Conservation (phyloP, 2,113 vertebrate genomes). For the Elaphurus davidianus region DNA sequence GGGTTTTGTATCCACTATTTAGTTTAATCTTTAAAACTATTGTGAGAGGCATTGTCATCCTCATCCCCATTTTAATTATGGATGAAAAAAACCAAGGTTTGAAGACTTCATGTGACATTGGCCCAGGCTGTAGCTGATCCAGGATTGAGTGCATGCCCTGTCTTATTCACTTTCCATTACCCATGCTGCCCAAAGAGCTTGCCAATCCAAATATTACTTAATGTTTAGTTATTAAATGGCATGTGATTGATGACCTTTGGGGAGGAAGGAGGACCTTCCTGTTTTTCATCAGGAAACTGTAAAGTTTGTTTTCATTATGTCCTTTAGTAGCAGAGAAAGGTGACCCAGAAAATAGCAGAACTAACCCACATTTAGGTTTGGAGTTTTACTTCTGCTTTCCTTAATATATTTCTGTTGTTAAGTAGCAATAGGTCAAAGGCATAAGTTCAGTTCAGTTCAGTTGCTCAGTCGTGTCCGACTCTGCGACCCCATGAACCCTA, state of each 20-base stretch:
- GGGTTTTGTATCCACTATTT: background rate
- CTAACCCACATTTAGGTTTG: background rate
- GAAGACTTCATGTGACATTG: background rate
- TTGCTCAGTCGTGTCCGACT: accelerated
- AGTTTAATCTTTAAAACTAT: background rate
- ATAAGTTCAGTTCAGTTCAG: background rate
- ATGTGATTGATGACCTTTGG: background rate
- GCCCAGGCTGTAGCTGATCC: background rate
- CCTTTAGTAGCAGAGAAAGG: background rate
- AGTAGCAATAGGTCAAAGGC: background rate
- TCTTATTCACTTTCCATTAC: background rate
- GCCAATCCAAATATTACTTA: background rate
- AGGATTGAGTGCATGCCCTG: background rate
- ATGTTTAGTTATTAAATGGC: background rate
- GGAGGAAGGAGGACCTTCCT: background rate
- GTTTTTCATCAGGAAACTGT: background rate
- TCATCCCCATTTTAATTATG: background rate
- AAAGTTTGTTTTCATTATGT: background rate
- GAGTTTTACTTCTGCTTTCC: background rate
- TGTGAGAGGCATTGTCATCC: background rate
- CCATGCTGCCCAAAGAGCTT: background rate
- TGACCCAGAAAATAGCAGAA: background rate
- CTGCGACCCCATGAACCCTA: accelerated
- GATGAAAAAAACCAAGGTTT: background rate
- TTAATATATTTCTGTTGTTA: background rate